Evolutionary conservation across 2,797 vertebrate species (phyloP), one percentile per base, ranked within the genome.

Genomic region (Gallirallus australis): DNA sequence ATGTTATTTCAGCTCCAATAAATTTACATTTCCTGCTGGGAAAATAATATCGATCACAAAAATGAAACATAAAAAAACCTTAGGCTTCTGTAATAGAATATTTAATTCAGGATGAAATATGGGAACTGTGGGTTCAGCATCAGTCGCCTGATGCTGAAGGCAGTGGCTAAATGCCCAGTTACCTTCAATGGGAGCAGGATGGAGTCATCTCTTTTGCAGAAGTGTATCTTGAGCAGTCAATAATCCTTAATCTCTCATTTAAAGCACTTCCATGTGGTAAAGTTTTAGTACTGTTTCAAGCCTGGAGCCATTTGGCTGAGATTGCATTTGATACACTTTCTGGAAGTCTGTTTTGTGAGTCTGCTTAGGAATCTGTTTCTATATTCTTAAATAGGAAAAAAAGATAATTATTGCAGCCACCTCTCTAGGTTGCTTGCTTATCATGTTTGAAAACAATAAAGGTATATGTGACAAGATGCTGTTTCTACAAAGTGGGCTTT

Each of bases 161-260:
- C 50, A 70, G 64, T 91, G 95, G 73, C 80, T 94, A 70, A 94
- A 86, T 79, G 89, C 73, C 66, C 78, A 90, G 52, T 90, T 95
- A 57, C 37, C 37, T 91, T 95, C 79, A 61, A 68, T 3, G 65
- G 39, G 35, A 93, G 82, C n/a, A 52, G 72, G 56, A 88, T 71
- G 2, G 33, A 90, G 60, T 60, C 54, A 53, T 94, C 59, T 60
- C 31, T 97, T 97, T 87, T 83, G 64, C 66, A 64, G 71, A 72
- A 83, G 37, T n/a, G 40, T 96, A 59, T 94, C 56, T 93, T 85
- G 45, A 70, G 61, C 39, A 85, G 82, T 88, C 82, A 86, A 19
- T 97, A 97, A 94, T 91, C 82, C 89, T 96, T 95, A 91, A 96
- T 97, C 79, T 95, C 33, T 64, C 60, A 89, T 90, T 90, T 80